phyloP scores from a whole-genome alignment of 2,113 vertebrate genomes.

The Phalacrocorax pelagicus region DNA sequence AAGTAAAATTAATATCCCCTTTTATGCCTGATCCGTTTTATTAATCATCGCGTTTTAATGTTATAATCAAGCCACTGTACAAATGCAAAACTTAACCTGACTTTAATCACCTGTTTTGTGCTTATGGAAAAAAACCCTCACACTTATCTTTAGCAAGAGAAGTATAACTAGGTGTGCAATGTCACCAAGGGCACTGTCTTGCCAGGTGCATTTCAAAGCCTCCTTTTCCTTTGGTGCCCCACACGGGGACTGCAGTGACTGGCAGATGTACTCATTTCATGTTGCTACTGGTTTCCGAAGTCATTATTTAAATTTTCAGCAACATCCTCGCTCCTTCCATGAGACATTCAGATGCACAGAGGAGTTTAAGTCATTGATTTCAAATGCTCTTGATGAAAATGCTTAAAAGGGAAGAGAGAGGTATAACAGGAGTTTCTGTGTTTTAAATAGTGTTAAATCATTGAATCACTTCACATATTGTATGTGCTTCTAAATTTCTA shows the following conservation, averaged over 20 bases:
- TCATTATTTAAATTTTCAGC: constrained; percentile 30
- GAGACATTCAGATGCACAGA: background rate
- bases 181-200: background rate
- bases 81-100: background rate
- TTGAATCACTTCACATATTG: background rate
- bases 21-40: constrained; percentile 38
- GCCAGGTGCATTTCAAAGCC: background rate
- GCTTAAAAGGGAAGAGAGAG: background rate
- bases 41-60: background rate
- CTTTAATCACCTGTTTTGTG: background rate
- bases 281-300: background rate
- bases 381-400: constrained; percentile 8
- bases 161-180: background rate
- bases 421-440: background rate
- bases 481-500: background rate
- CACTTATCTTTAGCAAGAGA: background rate
- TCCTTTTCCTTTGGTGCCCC: background rate
- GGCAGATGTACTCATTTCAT: background rate
- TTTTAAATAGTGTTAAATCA: background rate
- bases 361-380: constrained; percentile 6
- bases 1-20: constrained; percentile 56
- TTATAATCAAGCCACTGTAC: background rate
- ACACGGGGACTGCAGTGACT: fast-evolving
- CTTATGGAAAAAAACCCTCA: background rate
- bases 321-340: background rate